Conservation (phyloP, 2,888 invertebrate genomes). For the Cosmia trapezina region DNA sequence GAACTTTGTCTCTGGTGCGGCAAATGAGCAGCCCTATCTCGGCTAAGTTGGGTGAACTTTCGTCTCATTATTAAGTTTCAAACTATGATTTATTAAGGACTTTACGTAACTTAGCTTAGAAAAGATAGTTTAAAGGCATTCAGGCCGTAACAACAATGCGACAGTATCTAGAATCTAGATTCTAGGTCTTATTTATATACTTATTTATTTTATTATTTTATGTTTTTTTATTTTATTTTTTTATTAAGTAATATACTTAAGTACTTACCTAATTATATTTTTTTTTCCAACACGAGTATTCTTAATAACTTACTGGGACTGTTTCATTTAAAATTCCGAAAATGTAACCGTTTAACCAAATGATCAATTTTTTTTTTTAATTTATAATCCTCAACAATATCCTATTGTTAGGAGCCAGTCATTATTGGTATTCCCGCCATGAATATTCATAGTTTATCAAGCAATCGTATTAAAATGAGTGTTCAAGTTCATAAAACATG, state of each 20-base stretch:
- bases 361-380: too few relatives aligned
- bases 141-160: slow-evolving; percentile 8
- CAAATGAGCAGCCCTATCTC: not conserved
- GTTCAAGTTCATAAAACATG: too few relatives aligned
- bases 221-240: too few relatives aligned
- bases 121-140: slow-evolving; percentile 12
- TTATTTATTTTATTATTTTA: too few relatives aligned
- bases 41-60: slow-evolving; percentile 34
- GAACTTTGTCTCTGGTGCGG: slow-evolving; percentile 18
- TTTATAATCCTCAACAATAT: not conserved
- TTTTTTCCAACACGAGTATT: too few relatives aligned
- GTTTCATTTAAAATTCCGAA: too few relatives aligned
- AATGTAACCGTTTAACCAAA: too few relatives aligned
- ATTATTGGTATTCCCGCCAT: not conserved
- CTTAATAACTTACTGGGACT: too few relatives aligned
- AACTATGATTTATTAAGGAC: slow-evolving; percentile 41
- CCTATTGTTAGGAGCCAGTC: not conserved
- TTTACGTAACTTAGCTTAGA: slow-evolving; percentile 6
- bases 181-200: slow-evolving; percentile 16
- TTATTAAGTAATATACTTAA: too few relatives aligned
- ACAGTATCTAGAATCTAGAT: not conserved
- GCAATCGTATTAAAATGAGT: too few relatives aligned
- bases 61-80: slow-evolving; percentile 49
- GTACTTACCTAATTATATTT: too few relatives aligned
- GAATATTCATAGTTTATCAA: not conserved